Percentiles rank a stretch among this genome's conserved stretches.
phyloP scores from a whole-genome alignment of 2,888 invertebrate genomes.

The Tholera decimalis region DNA sequence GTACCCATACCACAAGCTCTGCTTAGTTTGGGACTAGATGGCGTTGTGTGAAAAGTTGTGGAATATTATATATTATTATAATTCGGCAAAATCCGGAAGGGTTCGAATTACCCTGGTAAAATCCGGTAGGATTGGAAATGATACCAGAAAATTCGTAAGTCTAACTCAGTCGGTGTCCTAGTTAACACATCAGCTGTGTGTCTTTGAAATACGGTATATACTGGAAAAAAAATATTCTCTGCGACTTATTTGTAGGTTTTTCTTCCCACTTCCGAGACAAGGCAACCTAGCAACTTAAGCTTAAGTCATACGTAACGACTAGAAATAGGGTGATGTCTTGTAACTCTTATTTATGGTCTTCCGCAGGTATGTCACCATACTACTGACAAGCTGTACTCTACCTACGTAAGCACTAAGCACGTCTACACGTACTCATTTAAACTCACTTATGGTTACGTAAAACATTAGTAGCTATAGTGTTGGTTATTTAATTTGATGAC shows the following conservation, averaged over 20 bases:
- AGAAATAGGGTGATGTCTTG: conserved; percentile 68
- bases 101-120: too few relatives aligned
- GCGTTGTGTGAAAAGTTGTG: too few relatives aligned
- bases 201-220: background rate
- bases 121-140: too few relatives aligned
- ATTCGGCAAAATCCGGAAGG: too few relatives aligned
- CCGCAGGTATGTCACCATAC: conserved; percentile 54
- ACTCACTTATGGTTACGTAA: conserved; percentile 25
- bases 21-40: too few relatives aligned
- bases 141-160: too few relatives aligned
- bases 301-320: conserved; percentile 51
- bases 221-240: background rate
- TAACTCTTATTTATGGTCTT: conserved; percentile 70
- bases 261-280: conserved; percentile 28
- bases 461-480: background rate
- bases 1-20: too few relatives aligned
- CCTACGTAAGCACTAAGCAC: background rate
- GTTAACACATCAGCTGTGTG: background rate
- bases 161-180: too few relatives aligned
- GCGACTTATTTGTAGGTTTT: background rate
- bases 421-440: background rate
- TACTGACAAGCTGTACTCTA: conserved; percentile 30
- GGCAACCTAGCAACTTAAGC: conserved; percentile 21
- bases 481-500: conserved; percentile 16
- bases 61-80: too few relatives aligned